Evolutionary conservation across 1,140 invertebrate genomes (phyloP).

Genomic region (Drusus annulatus): DNA sequence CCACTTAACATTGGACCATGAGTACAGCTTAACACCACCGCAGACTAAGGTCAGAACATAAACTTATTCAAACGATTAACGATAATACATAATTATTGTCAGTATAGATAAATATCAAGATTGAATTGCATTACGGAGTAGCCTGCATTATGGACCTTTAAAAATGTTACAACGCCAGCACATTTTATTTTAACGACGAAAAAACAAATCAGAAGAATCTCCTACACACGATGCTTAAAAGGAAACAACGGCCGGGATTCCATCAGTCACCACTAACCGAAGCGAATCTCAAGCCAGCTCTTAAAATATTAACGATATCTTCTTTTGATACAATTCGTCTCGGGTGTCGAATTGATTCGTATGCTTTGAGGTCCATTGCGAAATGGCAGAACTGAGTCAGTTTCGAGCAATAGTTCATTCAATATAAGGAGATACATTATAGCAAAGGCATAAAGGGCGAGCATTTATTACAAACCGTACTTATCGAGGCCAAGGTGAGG

Average conservation of each 20-base stretch:
- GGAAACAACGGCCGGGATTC: neutral
- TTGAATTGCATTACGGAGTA: too few species aligned
- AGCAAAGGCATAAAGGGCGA: too few species aligned
- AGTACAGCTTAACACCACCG: neutral
- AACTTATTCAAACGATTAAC: too few species aligned
- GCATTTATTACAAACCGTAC: too few species aligned
- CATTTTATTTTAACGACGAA: neutral
- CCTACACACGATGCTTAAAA: neutral
- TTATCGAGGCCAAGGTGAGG: neutral
- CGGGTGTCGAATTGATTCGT: neutral
- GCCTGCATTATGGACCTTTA: too few species aligned
- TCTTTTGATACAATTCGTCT: neutral
- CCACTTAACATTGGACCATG: neutral
- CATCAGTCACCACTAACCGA: constrained; percentile 6
- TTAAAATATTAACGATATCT: constrained; percentile 23
- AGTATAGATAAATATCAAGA: too few species aligned
- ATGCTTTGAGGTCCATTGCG: too few species aligned
- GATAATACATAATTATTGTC: too few species aligned
- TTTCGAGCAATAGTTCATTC: too few species aligned
- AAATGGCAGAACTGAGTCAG: too few species aligned
- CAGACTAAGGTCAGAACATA: too few species aligned
- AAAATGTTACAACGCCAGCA: neutral
- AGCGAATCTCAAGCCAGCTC: neutral
- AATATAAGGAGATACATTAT: too few species aligned
- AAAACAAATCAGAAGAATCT: constrained; percentile 8